phyloP scores from a whole-genome alignment of 2,797 vertebrate genomes.

The Cirrhinus molitorella region DNA sequence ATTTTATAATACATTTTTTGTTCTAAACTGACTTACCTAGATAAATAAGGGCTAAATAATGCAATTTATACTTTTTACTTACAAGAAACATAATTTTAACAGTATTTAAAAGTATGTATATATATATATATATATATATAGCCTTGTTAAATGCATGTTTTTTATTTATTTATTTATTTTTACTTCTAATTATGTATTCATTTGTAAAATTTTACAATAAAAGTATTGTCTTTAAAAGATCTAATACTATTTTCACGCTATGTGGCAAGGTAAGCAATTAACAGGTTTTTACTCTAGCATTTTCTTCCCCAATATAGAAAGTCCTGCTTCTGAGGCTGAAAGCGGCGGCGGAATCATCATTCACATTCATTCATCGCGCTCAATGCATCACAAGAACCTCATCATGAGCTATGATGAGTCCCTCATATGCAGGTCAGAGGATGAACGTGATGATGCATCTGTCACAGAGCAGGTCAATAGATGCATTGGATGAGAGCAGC shows the following conservation, averaged over 20 bases:
- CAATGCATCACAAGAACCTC: constrained; percentile 40
- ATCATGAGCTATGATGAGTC: constrained; percentile 31
- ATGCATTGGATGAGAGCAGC: constrained; percentile 39
- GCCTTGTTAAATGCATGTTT: neutral
- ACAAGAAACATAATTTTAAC: neutral
- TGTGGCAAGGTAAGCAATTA: constrained; percentile 1
- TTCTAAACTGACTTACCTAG: neutral
- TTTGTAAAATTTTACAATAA: neutral
- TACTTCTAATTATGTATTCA: neutral
- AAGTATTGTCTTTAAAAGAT: neutral
- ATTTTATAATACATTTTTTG: neutral
- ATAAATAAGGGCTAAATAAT: neutral
- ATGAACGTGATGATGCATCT: constrained; percentile 23
- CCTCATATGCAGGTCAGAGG: constrained; percentile 32
- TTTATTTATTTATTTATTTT: neutral
- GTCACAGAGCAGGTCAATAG: constrained; percentile 29
- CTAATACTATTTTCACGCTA: neutral
- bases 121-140: too few species aligned
- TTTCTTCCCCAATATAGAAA: neutral
- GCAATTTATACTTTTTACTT: neutral
- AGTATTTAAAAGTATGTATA: neutral
- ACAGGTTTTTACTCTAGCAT: neutral
- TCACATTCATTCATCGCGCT: constrained; percentile 34
- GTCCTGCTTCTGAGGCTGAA: constrained; percentile 16
- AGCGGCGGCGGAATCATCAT: constrained; percentile 27